Conservation (phyloP, 2,797 vertebrate species). For the Paratrypauchen microcephalus region DNA sequence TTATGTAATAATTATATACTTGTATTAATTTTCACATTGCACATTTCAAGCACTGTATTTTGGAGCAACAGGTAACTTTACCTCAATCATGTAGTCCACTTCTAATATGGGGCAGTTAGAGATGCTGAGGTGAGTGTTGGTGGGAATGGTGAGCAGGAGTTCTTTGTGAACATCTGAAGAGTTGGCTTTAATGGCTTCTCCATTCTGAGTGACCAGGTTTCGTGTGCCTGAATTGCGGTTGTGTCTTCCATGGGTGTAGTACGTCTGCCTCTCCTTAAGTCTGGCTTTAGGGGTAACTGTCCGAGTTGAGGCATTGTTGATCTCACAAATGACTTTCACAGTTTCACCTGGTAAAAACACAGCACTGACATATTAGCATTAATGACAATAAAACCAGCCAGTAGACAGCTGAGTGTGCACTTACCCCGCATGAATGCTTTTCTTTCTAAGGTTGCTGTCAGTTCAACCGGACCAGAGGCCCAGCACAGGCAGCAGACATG, state of each 20-base stretch:
- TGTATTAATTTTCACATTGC: no score
- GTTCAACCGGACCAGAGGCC: conserved; percentile 33
- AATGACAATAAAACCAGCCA: background rate
- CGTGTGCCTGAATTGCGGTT: accelerated
- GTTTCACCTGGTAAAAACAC: conserved; percentile 51
- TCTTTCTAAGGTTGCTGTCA: conserved; percentile 42
- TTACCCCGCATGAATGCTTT: conserved; percentile 57
- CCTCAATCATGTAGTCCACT: conserved; percentile 50
- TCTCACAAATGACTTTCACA: conserved; percentile 43
- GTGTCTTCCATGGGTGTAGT: background rate
- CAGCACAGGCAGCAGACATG: conserved; percentile 53
- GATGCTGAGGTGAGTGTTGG: conserved; percentile 21
- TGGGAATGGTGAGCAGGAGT: conserved; percentile 47
- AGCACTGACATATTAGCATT: background rate
- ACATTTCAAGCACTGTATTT: background rate
- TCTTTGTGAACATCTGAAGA: conserved; percentile 16
- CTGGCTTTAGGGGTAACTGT: conserved; percentile 33
- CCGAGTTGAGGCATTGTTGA: conserved; percentile 49
- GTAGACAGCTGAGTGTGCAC: background rate
- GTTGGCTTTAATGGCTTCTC: conserved; percentile 11
- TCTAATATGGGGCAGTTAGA: conserved; percentile 59
- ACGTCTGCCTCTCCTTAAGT: conserved; percentile 50
- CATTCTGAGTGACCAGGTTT: background rate
- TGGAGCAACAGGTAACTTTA: conserved; percentile 26
- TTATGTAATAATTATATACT: no score